These are phyloP conservation scores for Idaea dimidiata DNA, from an alignment of 2,888 invertebrate genomes.

Conservation along the genomic window DNA sequence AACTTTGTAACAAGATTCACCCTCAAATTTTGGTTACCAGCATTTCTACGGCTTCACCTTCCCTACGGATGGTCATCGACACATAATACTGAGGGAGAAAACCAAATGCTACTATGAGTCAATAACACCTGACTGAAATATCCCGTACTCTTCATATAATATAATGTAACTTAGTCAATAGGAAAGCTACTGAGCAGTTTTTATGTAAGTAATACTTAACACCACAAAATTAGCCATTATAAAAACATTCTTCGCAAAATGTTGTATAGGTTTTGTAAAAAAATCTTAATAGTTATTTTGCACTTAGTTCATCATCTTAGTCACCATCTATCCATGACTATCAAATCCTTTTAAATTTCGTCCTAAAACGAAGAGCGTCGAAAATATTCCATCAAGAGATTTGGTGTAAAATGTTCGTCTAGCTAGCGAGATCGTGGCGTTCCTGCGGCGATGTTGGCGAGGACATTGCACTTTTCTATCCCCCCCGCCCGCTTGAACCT, in stretches of 20 bases:
- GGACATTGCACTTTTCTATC: constrained; percentile 77
- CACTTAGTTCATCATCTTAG: no score
- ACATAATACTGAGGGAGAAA: constrained; percentile 52
- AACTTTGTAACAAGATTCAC: constrained; percentile 67
- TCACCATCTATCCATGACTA: no score
- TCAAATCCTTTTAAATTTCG: background rate
- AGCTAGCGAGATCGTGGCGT: constrained; percentile 59
- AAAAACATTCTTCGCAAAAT: no score
- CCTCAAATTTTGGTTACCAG: constrained; percentile 43
- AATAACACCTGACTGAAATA: constrained; percentile 31
- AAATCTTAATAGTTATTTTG: no score
- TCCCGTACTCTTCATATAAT: background rate
- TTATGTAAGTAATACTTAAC: background rate
- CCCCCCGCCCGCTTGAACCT: constrained; percentile 46
- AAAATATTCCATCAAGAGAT: constrained; percentile 25
- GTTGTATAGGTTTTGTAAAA: no score
- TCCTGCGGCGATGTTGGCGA: constrained; percentile 70
- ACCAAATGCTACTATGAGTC: constrained; percentile 50
- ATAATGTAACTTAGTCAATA: background rate
- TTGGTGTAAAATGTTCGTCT: constrained; percentile 22
- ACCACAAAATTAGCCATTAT: background rate
- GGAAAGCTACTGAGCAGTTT: background rate
- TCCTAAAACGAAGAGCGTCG: constrained; percentile 21
- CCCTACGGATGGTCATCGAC: constrained; percentile 73
- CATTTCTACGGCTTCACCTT: constrained; percentile 72